Conservation (phyloP, 2,888 invertebrate genomes). For the Myopa tessellatipennis region DNA sequence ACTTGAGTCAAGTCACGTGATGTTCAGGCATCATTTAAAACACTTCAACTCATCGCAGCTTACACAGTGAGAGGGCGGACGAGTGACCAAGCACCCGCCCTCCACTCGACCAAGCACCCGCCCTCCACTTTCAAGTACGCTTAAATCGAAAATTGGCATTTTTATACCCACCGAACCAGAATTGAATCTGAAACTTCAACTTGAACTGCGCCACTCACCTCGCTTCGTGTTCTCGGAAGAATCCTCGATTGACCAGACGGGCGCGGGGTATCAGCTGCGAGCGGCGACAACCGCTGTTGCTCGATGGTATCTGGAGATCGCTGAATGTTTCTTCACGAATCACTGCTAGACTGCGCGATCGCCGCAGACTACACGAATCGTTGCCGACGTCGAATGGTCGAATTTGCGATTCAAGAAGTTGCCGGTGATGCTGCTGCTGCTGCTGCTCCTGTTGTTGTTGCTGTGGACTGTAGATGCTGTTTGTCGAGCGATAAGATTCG, state of each 20-base stretch:
- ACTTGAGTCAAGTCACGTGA: not conserved
- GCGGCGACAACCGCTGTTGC: constrained; percentile 75
- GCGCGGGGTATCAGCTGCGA: constrained; percentile 85
- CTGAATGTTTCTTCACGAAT: constrained; percentile 82
- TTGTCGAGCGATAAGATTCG: constrained; percentile 55
- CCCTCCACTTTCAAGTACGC: not conserved
- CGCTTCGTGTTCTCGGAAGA: constrained; percentile 77
- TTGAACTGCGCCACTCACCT: constrained; percentile 69
- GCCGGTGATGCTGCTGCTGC: constrained; percentile 45
- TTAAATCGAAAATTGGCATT: not conserved
- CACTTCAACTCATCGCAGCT: not conserved
- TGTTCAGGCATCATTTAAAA: not conserved
- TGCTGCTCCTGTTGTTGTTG: constrained; percentile 43
- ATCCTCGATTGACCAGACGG: constrained; percentile 80
- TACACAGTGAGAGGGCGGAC: no score
- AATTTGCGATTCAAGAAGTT: constrained; percentile 42
- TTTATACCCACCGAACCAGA: not conserved
- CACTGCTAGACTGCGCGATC: constrained; percentile 80
- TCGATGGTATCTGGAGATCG: constrained; percentile 75
- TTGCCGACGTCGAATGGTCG: constrained; percentile 61
- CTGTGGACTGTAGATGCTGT: constrained; percentile 50
- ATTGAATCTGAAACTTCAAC: not conserved
- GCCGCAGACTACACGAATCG: constrained; percentile 72
- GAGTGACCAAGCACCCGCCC: not conserved
- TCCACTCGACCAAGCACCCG: not conserved